A percentile compares a stretch with the other conserved stretches of the same genome.
Conservation (phyloP, 2,888 invertebrate species). For the Psylliodes chrysocephalus region DNA sequence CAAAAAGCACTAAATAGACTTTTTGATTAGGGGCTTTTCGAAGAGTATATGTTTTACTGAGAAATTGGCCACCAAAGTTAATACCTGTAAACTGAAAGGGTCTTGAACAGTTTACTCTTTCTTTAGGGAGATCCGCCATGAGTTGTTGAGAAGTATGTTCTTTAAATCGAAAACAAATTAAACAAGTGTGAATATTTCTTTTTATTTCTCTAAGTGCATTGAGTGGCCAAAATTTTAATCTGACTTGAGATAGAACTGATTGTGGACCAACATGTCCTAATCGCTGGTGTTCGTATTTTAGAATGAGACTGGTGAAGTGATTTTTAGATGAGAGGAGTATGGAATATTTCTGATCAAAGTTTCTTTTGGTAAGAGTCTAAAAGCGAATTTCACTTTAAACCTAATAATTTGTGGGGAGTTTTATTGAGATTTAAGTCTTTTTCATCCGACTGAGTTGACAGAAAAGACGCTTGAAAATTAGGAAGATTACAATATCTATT, state of each 20-base stretch:
- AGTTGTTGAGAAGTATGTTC: slow-evolving; percentile 21
- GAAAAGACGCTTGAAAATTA: too few species aligned
- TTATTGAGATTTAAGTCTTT: too few species aligned
- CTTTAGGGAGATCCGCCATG: slow-evolving; percentile 43
- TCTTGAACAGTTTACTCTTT: too few species aligned
- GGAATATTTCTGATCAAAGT: slow-evolving; percentile 11
- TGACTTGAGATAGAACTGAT: slow-evolving; percentile 7
- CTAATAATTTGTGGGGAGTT: too few species aligned
- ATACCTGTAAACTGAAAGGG: too few species aligned
- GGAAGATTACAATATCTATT: too few species aligned
- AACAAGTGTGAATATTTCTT: slow-evolving; percentile 13
- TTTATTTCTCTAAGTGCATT: slow-evolving; percentile 12
- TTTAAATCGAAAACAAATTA: slow-evolving; percentile 5
- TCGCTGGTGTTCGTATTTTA: slow-evolving; percentile 20
- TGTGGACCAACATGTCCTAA: slow-evolving; percentile 27
- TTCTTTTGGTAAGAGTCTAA: too few species aligned
- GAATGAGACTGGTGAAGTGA: not conserved
- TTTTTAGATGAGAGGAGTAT: slow-evolving; percentile 21
- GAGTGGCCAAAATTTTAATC: slow-evolving; percentile 26
- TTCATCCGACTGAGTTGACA: too few species aligned
- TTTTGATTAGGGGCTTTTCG: slow-evolving; percentile 39
- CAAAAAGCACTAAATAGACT: too few species aligned
- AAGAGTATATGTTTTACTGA: slow-evolving; percentile 36
- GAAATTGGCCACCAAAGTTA: slow-evolving; percentile 48
- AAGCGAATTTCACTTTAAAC: too few species aligned